These are phyloP conservation scores for Silurus glanis DNA, from an alignment of 2,113 vertebrate species.

Conservation along the genomic window DNA sequence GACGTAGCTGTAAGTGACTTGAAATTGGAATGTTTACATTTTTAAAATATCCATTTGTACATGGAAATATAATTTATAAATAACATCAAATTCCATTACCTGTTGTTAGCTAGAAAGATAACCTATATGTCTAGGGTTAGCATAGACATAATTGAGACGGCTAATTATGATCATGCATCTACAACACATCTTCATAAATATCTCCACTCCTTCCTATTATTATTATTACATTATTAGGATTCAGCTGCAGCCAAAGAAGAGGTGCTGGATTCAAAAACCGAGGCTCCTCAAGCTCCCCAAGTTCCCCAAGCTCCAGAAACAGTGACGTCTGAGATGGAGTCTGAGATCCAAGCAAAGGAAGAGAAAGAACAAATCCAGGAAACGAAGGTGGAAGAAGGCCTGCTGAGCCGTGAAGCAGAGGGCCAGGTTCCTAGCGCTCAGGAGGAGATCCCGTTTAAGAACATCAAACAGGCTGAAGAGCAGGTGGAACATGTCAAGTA, in stretches of 20 bases:
- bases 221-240: conserved; percentile 3
- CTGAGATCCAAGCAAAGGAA: conserved; percentile 37
- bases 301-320: conserved; percentile 36
- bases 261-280: conserved; percentile 39
- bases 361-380: conserved; percentile 14
- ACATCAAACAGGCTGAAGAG: not conserved
- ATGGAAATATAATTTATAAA: not conserved
- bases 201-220: not conserved
- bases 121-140: not conserved
- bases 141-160: not conserved
- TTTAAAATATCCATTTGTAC: not conserved
- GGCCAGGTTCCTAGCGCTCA: conserved; percentile 24
- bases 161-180: not conserved
- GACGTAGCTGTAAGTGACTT: conserved; percentile 17
- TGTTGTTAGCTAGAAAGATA: not conserved
- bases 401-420: not conserved
- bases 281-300: conserved; percentile 21
- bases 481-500: conserved; percentile 12
- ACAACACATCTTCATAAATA: not conserved
- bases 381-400: not conserved
- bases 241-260: conserved; percentile 16
- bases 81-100: too few relatives aligned
- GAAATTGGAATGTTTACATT: not conserved
- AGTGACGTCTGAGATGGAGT: conserved; percentile 45
- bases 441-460: conserved; percentile 29